Evolutionary conservation across 2,113 vertebrate species (phyloP), one percentile per base, ranked within the genome.

Genomic region (Martes martes): DNA sequence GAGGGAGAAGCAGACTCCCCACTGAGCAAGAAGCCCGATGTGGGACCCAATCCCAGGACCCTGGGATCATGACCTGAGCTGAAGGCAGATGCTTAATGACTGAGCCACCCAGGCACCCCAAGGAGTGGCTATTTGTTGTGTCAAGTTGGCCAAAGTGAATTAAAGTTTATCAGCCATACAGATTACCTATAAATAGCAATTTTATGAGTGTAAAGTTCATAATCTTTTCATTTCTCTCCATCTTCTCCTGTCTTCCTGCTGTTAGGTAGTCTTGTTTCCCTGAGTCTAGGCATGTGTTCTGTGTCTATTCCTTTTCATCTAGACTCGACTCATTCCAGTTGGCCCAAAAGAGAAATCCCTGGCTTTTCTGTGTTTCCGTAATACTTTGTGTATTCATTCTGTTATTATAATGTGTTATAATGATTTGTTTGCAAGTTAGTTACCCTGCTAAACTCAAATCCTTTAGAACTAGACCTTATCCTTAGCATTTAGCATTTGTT

Each of bases 151-250:
- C 55, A 86, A 83, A 91, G 65, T 86, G n/a, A 92, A 88, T 84
- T 36, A 94, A 57, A 92, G 33, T 65, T 95, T 96, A 74, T 91
- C 39, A 87, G 59, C 33, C 36, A 28, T 91, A 36, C 42, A 95
- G 59, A 55, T 82, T 93, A 73, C 79, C 89, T 82, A 63, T 31
- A 78, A 94, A 52, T 74, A 89, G 59, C 5, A 19, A 45, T 91
- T 95, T 87, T 61, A 36, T 91, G 33, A 93, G 39, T 86, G 19
- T 28, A 81, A 96, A 92, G 36, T 36, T 80, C n/a, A n/a, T 59
- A 39, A 45, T 71, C 26, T 90, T 94, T 82, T 95, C 52, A 69
- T 82, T 96, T 61, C 47, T 88, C 14, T 86, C 52, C 33, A 18
- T 93, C 47, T 90, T 55, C 52, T 94, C 13, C 61, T 45, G 3